Evolutionary conservation across 2,113 vertebrate species (phyloP).

Genomic region (Oophaga pumilio): DNA sequence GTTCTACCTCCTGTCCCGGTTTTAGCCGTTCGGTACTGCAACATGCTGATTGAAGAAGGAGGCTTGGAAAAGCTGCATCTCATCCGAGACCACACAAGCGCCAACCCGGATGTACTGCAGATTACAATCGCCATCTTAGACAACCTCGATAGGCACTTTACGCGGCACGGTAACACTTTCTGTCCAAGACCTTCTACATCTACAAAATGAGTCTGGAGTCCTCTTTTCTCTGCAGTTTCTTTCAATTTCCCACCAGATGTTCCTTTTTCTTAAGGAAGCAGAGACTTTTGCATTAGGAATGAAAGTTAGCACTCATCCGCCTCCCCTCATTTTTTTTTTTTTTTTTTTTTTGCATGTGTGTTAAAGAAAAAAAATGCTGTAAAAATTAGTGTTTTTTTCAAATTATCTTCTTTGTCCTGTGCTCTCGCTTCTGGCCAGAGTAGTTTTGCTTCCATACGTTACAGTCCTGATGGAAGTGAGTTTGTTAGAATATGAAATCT

Average conservation of each 20-base stretch:
- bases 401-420: neutral
- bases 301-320: neutral
- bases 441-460: neutral
- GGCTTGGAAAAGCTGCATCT: slow-evolving; percentile 88
- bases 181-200: slow-evolving; percentile 70
- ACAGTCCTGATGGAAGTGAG: neutral
- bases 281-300: neutral
- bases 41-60: slow-evolving; percentile 96
- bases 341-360: neutral
- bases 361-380: neutral
- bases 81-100: slow-evolving; percentile 85
- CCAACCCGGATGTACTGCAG: slow-evolving; percentile 84
- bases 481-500: neutral
- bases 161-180: slow-evolving; percentile 82
- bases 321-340: neutral
- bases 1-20: neutral
- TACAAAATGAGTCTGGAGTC: slow-evolving; percentile 61
- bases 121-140: slow-evolving; percentile 90
- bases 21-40: slow-evolving; percentile 93
- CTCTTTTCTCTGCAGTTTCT: neutral
- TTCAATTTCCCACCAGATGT: neutral
- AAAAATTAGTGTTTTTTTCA: neutral
- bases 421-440: neutral
- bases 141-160: slow-evolving; percentile 88
- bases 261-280: neutral